phyloP scores from a whole-genome alignment of 2,888 invertebrate species.

The Emmelina monodactyla region DNA sequence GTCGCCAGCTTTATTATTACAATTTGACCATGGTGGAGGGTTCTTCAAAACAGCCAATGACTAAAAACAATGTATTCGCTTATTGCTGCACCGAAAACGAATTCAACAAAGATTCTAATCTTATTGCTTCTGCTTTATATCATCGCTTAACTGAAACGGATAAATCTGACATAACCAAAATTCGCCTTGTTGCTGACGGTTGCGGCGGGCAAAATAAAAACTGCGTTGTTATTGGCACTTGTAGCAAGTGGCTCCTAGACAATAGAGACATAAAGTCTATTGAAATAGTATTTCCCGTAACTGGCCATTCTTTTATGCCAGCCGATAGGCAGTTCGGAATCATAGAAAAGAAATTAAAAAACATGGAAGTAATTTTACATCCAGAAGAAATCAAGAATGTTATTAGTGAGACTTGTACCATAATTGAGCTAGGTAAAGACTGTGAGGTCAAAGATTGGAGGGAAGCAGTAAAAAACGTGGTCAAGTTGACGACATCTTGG shows the following conservation, averaged over 20 bases:
- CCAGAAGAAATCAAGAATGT: neutral
- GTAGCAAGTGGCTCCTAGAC: neutral
- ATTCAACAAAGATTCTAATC: slow-evolving; percentile 15
- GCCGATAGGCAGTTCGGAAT: slow-evolving; percentile 4
- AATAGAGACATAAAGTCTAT: neutral
- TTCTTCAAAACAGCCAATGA: slow-evolving; percentile 18
- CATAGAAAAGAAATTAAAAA: slow-evolving; percentile 3
- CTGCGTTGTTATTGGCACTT: slow-evolving; percentile 7
- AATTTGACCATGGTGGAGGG: slow-evolving; percentile 27
- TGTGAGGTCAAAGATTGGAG: neutral
- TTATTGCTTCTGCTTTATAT: slow-evolving; percentile 15
- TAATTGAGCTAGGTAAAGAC: slow-evolving; percentile 2
- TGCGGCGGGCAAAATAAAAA: slow-evolving; percentile 16
- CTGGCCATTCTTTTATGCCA: slow-evolving; percentile 4
- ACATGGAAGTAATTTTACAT: neutral
- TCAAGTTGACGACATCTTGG: slow-evolving; percentile 1
- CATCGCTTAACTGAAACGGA: slow-evolving; percentile 12
- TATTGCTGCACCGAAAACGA: slow-evolving; percentile 20
- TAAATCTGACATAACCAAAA: slow-evolving; percentile 9
- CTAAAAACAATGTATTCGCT: slow-evolving; percentile 18
- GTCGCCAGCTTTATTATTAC: slow-evolving; percentile 24
- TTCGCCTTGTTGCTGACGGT: slow-evolving; percentile 19
- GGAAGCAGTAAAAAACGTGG: neutral
- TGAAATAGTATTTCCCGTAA: slow-evolving; percentile 4
- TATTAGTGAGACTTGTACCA: neutral